These are phyloP conservation scores for Heliconius sara DNA, from an alignment of 2,888 invertebrate species.

Conservation along the genomic window DNA sequence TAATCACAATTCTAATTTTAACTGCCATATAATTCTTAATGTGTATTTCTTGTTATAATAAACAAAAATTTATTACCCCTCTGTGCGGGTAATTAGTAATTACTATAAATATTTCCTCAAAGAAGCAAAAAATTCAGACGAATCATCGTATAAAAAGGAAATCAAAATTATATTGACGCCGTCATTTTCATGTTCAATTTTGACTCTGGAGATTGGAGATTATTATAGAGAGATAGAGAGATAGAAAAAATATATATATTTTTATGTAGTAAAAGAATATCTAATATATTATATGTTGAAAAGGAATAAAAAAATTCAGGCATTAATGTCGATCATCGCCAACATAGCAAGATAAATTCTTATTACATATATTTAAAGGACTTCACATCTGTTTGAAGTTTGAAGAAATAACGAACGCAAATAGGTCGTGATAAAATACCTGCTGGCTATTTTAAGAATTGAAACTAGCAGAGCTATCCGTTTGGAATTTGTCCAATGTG, in stretches of 20 bases:
- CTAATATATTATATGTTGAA: not conserved
- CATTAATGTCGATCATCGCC: not conserved
- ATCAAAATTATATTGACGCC: not conserved
- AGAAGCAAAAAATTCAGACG: not conserved
- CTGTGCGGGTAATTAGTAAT: constrained; percentile 19
- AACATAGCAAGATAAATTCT: constrained; percentile 13
- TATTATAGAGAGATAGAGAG: no score
- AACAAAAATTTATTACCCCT: not conserved
- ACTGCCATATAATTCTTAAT: not conserved
- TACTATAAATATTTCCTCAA: constrained; percentile 26
- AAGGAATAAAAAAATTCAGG: not conserved
- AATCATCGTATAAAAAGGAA: constrained; percentile 11
- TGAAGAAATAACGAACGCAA: constrained; percentile 53
- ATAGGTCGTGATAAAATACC: constrained; percentile 72
- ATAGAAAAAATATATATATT: not conserved
- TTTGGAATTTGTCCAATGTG: constrained; percentile 78
- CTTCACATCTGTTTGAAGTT: constrained; percentile 58
- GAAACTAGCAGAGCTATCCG: constrained; percentile 70
- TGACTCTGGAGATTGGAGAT: no score
- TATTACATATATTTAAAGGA: constrained; percentile 46
- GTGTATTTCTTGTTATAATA: not conserved
- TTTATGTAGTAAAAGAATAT: no score
- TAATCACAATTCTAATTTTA: not conserved
- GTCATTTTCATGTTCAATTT: no score
- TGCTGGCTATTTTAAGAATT: constrained; percentile 70